Evolutionary conservation across 2,797 vertebrate species (phyloP), one percentile per base, ranked within the genome.

Genomic region (Sternotherus odoratus): DNA sequence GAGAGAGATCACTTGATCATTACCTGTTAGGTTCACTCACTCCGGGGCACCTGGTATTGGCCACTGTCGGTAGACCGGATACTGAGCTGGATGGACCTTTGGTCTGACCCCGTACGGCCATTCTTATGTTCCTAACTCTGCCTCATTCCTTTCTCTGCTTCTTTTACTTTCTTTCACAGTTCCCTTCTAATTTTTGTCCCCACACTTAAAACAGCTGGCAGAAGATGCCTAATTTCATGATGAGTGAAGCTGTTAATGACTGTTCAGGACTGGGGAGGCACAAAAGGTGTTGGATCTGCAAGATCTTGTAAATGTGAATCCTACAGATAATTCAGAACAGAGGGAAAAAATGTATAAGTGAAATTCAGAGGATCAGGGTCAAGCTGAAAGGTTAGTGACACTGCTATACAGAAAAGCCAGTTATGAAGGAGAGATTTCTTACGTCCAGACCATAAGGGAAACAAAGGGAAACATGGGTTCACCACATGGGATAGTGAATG

Each of bases 301-400:
- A 49, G 43, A 6, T 12, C 75, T 0, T 30, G 23, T 12, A 89
- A 3, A 0, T 15, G 7, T 81, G 51, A 69, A n/a, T 81, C 0
- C 0, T 79, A 60, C 43, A 86, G 87, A 57, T 33, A 82, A 3
- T 24, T 89, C 3, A 75, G 72, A 30, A 48, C 13, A 17, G 43
- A 28, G 43, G 43, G 26, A 17, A 48, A 28, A 15, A 17, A 75
- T 17, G 15, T 48, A 43, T 28, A 75, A 17, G 6, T 8, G 46
- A 75, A 26, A 48, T 75, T 75, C 15, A 48, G 26, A 48, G 66
- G 66, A 12, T 12, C 10, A 69, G 36, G n/a, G 36, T 46, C 15
- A 75, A 46, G 43, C 43, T 30, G 28, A 16, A 75, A 75, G 43
- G 4, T 30, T 75, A 36, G n/a, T 53, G 48, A 80, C 33, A 7